phyloP scores from a whole-genome alignment of 2,888 invertebrate genomes.

The Diadegma fenestrale region DNA sequence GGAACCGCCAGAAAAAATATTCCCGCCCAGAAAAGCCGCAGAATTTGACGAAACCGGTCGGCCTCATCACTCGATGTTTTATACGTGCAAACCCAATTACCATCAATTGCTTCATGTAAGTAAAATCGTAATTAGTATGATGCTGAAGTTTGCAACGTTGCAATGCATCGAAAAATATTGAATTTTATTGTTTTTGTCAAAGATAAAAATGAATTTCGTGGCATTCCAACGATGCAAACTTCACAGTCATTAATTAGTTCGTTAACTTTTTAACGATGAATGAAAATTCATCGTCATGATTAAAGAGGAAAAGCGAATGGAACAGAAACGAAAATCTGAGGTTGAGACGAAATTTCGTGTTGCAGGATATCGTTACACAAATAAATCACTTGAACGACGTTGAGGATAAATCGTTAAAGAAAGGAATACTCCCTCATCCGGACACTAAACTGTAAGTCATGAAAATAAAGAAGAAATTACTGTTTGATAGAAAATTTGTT shows the following conservation, averaged over 20 bases:
- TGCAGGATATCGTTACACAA: slow-evolving; percentile 89
- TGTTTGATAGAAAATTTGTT: neutral
- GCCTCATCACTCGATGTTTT: slow-evolving; percentile 96
- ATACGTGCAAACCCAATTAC: slow-evolving; percentile 95
- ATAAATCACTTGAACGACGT: slow-evolving; percentile 89
- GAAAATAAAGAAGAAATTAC: neutral
- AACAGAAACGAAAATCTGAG: neutral
- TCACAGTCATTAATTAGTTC: no score
- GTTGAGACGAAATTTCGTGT: neutral
- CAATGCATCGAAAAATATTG: no score
- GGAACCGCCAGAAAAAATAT: slow-evolving; percentile 95
- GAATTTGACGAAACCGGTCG: slow-evolving; percentile 96
- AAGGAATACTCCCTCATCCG: slow-evolving; percentile 87
- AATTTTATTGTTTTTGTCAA: no score
- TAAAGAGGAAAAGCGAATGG: neutral
- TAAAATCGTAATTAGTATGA: no score
- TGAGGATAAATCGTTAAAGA: slow-evolving; percentile 90
- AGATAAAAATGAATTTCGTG: no score
- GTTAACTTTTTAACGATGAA: no score
- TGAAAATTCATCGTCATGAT: no score
- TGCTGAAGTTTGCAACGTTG: no score
- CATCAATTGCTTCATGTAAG: slow-evolving; percentile 93
- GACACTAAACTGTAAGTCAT: slow-evolving; percentile 87
- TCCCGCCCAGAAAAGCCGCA: slow-evolving; percentile 93
- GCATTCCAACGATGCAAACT: no score